Conservation (phyloP, 2,888 invertebrate species). For the Apoderus coryli region DNA sequence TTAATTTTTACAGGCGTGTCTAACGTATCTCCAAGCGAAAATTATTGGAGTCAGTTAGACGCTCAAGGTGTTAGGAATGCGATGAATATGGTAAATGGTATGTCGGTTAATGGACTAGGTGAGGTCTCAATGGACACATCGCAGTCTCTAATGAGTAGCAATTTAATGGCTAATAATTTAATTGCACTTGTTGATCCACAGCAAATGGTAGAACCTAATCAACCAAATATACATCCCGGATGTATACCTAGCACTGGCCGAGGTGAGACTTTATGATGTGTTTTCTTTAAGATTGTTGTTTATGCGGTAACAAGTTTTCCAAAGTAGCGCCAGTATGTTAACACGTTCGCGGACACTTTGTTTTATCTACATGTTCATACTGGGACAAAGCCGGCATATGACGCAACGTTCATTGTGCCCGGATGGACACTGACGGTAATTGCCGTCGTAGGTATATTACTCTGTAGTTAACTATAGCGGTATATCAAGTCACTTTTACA, state of each 20-base stretch:
- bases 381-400: too few species aligned
- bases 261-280: too few species aligned
- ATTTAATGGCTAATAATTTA: conserved; percentile 34
- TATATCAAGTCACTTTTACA: too few species aligned
- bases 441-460: too few species aligned
- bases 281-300: too few species aligned
- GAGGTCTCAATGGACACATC: conserved; percentile 58
- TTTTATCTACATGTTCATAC: too few species aligned
- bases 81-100: conserved; percentile 60
- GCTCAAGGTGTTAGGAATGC: conserved; percentile 51
- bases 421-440: too few species aligned
- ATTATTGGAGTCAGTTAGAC: conserved; percentile 78
- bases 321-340: too few species aligned
- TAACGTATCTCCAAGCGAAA: conserved; percentile 84
- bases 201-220: conserved; percentile 32
- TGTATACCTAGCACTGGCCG: conserved; percentile 49
- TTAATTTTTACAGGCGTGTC: conserved; percentile 44
- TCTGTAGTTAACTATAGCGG: too few species aligned
- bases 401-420: too few species aligned
- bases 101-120: conserved; percentile 58
- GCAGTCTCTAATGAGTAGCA: conserved; percentile 39
- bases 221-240: conserved; percentile 48
- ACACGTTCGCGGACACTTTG: too few species aligned
- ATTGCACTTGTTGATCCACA: conserved; percentile 30
- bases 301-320: too few species aligned